Conservation (phyloP, 2,888 invertebrate genomes). For the Allolobophora icterica region DNA sequence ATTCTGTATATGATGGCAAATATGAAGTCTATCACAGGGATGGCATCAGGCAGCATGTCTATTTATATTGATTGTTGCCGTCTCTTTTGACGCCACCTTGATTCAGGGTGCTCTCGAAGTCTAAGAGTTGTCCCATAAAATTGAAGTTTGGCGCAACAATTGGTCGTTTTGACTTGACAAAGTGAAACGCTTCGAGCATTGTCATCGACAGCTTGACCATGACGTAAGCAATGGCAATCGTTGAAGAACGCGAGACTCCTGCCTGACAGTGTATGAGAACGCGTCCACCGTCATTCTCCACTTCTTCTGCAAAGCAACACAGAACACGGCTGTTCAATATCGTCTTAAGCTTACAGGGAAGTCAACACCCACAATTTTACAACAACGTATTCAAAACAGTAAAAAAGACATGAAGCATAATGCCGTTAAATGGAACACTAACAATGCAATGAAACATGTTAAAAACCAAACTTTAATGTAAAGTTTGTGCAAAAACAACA, state of each 20-base stretch:
- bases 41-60: not conserved
- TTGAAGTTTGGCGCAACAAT: constrained; percentile 95
- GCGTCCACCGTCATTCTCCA: constrained; percentile 74
- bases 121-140: constrained; percentile 83
- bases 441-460: too few relatives aligned
- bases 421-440: too few relatives aligned
- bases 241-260: constrained; percentile 91
- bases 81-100: not conserved
- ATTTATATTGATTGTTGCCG: not conserved
- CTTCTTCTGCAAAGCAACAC: constrained; percentile 73
- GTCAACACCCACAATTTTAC: too few relatives aligned
- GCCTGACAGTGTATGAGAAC: constrained; percentile 94
- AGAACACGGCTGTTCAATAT: not conserved
- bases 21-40: not conserved
- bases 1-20: not conserved
- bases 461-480: too few relatives aligned
- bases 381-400: too few relatives aligned
- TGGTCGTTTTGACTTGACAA: constrained; percentile 82
- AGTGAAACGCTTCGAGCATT: constrained; percentile 85
- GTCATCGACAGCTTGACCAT: constrained; percentile 82
- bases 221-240: constrained; percentile 91
- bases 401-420: too few relatives aligned
- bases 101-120: constrained; percentile 22
- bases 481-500: too few relatives aligned
- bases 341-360: too few relatives aligned